A percentile compares a stretch with the other conserved stretches of the same genome.
phyloP scores from a whole-genome alignment of 2,797 vertebrate species.

The Alectoris magna region DNA sequence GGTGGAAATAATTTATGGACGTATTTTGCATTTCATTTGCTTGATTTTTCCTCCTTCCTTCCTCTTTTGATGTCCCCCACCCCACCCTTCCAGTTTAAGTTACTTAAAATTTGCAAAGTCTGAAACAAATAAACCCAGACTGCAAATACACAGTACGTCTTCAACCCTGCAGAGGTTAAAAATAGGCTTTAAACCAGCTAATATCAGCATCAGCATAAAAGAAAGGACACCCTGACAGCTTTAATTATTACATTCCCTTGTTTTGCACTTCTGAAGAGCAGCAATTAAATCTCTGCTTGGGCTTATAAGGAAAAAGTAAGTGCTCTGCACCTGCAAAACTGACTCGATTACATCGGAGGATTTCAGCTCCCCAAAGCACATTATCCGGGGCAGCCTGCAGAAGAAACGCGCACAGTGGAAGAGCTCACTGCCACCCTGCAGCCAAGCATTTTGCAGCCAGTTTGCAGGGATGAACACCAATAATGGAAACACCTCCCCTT shows the following conservation, averaged over 20 bases:
- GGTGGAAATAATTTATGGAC: not conserved
- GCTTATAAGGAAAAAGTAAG: slow-evolving; percentile 68
- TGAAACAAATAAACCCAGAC: slow-evolving; percentile 58
- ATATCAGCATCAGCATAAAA: slow-evolving; percentile 70
- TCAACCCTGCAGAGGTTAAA: slow-evolving; percentile 67
- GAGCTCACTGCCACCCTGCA: not conserved
- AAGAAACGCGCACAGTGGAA: not conserved
- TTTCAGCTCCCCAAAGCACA: slow-evolving; percentile 44
- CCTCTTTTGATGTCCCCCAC: not conserved
- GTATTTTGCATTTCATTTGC: not conserved
- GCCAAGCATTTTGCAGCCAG: not conserved
- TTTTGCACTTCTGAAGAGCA: slow-evolving; percentile 74
- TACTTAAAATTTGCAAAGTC: slow-evolving; percentile 55
- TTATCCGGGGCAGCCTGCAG: slow-evolving; percentile 32
- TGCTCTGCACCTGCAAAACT: slow-evolving; percentile 65
- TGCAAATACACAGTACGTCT: slow-evolving; percentile 55
- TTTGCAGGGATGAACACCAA: not conserved
- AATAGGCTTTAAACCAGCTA: slow-evolving; percentile 75
- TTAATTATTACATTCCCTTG: slow-evolving; percentile 80
- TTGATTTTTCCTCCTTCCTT: not conserved
- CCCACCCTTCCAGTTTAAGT: not conserved
- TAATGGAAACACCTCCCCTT: not conserved
- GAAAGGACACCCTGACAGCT: slow-evolving; percentile 76
- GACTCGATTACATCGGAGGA: not conserved
- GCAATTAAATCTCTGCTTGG: slow-evolving; percentile 76